Evolutionary conservation across 1,140 invertebrate genomes (phyloP).

Genomic region (Rhagoletis pomonella): DNA sequence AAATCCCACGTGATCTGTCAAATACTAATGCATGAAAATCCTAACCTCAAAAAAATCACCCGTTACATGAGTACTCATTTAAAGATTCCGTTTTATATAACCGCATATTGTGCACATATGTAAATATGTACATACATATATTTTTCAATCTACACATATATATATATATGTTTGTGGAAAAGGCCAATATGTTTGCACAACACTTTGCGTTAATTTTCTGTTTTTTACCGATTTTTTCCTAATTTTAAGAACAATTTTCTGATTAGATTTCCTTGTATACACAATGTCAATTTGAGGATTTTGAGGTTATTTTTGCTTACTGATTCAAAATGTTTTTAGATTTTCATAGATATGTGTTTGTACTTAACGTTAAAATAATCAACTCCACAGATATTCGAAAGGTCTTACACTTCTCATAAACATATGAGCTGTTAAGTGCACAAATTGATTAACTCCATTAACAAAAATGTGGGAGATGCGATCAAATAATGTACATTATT

Average conservation of each 20-base stretch:
- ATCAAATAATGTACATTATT: too few species aligned
- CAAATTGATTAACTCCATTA: too few species aligned
- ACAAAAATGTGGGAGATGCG: too few species aligned
- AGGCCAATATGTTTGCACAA: constrained; percentile 51
- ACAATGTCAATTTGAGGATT: constrained; percentile 18
- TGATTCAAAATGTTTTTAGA: constrained; percentile 61
- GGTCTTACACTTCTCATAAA: too few species aligned
- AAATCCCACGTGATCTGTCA: too few species aligned
- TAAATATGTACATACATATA: too few species aligned
- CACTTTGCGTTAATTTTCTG: constrained; percentile 35
- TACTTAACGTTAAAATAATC: constrained; percentile 64
- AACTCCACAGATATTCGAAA: neutral
- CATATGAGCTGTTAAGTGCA: too few species aligned
- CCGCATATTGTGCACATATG: neutral
- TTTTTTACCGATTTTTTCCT: constrained; percentile 3
- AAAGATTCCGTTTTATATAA: neutral
- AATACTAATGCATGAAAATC: too few species aligned
- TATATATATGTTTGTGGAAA: neutral
- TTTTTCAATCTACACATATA: neutral
- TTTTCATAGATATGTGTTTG: constrained; percentile 29
- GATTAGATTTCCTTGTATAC: constrained; percentile 12
- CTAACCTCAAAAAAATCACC: too few species aligned
- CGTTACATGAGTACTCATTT: neutral
- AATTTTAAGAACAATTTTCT: neutral
- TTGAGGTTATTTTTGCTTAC: constrained; percentile 69